Percentiles rank a stretch among this genome's conserved stretches.
These are phyloP conservation scores for Vultur gryphus DNA, from an alignment of 2,797 vertebrate genomes.

Conservation along the genomic window DNA sequence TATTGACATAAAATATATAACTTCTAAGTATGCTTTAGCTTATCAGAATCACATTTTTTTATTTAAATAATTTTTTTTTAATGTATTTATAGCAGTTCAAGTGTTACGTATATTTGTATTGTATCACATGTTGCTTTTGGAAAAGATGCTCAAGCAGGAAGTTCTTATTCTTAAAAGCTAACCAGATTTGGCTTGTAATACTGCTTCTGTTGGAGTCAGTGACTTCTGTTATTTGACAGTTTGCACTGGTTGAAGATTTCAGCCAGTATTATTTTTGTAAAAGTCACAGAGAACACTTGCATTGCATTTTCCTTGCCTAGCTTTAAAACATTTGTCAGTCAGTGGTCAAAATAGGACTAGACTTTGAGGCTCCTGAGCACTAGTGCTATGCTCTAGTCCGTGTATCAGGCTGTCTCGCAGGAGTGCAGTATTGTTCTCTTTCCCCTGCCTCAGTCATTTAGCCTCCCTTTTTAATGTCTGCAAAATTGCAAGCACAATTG, in stretches of 20 bases:
- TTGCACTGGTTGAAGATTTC: background rate
- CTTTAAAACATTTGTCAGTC: background rate
- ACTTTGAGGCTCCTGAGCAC: background rate
- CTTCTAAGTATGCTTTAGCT: background rate
- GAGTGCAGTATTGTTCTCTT: background rate
- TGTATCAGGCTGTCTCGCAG: background rate
- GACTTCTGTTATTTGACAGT: background rate
- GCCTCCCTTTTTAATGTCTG: slow-evolving; percentile 1
- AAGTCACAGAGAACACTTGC: background rate
- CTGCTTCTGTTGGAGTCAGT: background rate
- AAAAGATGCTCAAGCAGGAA: background rate
- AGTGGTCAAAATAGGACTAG: background rate
- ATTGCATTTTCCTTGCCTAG: background rate
- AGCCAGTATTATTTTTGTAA: background rate
- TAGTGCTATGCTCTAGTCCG: rapidly evolving
- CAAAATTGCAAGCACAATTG: slow-evolving; percentile 12
- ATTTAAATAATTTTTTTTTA: background rate
- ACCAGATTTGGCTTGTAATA: background rate
- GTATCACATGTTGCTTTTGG: background rate
- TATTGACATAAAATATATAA: background rate
- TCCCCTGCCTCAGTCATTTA: background rate
- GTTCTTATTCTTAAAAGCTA: background rate
- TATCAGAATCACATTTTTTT: background rate
- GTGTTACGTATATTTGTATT: background rate
- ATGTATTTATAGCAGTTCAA: background rate